A percentile compares a stretch with the other conserved stretches of the same genome.
These are phyloP conservation scores for Cremastinae sp. DNA, from an alignment of 2,888 invertebrate species.

Conservation along the genomic window DNA sequence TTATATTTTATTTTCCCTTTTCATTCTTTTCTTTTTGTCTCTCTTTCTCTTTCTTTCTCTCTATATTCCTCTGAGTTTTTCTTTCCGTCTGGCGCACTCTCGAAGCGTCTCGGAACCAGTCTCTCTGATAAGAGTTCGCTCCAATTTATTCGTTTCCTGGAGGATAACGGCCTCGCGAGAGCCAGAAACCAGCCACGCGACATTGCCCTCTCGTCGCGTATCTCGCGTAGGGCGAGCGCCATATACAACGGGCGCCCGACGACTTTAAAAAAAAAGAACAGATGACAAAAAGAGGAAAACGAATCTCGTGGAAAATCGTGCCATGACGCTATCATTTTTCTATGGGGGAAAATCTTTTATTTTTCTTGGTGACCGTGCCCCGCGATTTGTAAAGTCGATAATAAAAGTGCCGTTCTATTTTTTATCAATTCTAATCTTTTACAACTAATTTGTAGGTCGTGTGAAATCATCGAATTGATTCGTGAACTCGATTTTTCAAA, in stretches of 20 bases:
- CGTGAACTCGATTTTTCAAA: no score
- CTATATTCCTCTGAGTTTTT: slow-evolving; percentile 8
- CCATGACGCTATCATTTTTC: neutral
- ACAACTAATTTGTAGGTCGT: no score
- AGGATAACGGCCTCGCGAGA: slow-evolving; percentile 63
- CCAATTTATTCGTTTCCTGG: slow-evolving; percentile 69
- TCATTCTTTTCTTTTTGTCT: slow-evolving; percentile 12
- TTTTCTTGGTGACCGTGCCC: no score
- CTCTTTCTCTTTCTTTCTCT: slow-evolving; percentile 37
- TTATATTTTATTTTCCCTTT: slow-evolving; percentile 13
- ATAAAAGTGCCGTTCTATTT: no score
- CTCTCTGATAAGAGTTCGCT: slow-evolving; percentile 66
- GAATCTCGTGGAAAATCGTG: neutral
- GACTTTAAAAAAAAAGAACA: neutral
- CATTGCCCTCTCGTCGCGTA: slow-evolving; percentile 46
- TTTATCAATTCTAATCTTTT: no score
- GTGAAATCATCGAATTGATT: no score
- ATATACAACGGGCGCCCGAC: slow-evolving; percentile 16
- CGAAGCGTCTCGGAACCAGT: slow-evolving; percentile 57
- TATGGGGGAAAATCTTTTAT: neutral
- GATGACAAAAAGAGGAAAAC: slow-evolving; percentile 1
- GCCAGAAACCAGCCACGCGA: slow-evolving; percentile 56
- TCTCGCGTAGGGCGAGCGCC: slow-evolving; percentile 32
- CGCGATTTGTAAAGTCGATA: no score
- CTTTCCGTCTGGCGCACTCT: slow-evolving; percentile 9